Conservation (phyloP, 2,888 invertebrate species). For the Limulus polyphemus region DNA sequence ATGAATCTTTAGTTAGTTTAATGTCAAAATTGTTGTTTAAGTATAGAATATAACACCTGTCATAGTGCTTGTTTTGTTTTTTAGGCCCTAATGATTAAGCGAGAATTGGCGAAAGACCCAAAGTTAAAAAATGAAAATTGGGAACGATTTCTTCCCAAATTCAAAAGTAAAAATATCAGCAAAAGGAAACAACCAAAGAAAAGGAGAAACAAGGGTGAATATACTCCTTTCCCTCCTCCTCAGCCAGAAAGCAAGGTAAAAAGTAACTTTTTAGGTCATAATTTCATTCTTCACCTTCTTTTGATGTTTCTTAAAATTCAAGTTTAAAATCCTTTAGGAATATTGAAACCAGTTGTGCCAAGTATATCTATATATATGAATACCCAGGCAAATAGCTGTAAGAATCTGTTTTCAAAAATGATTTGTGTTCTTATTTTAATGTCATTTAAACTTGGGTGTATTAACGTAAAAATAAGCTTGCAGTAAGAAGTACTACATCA, state of each 20-base stretch:
- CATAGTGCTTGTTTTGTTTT: slow-evolving; percentile 4
- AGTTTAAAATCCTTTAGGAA: neutral
- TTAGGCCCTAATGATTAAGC: slow-evolving; percentile 92
- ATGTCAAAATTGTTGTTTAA: no score
- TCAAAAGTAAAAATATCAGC: slow-evolving; percentile 73
- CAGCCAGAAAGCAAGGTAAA: slow-evolving; percentile 74
- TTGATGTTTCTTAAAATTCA: neutral
- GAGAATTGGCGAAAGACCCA: slow-evolving; percentile 86
- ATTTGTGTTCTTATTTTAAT: no score
- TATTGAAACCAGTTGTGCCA: no score
- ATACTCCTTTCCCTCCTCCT: slow-evolving; percentile 95
- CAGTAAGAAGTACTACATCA: no score
- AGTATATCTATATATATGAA: no score
- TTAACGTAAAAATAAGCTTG: no score
- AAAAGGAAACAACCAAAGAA: slow-evolving; percentile 77
- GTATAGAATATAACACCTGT: no score
- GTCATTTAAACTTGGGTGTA: no score
- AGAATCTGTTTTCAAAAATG: no score
- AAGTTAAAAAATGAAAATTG: slow-evolving; percentile 83
- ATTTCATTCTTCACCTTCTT: neutral
- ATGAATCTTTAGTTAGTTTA: no score
- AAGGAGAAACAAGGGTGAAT: slow-evolving; percentile 77
- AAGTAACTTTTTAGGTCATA: neutral
- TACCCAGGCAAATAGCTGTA: no score
- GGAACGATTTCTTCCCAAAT: slow-evolving; percentile 92